A percentile compares a stretch with the other conserved stretches of the same genome.
Evolutionary conservation across 2,797 vertebrate genomes (phyloP).

Genomic region (Falco concolor): DNA sequence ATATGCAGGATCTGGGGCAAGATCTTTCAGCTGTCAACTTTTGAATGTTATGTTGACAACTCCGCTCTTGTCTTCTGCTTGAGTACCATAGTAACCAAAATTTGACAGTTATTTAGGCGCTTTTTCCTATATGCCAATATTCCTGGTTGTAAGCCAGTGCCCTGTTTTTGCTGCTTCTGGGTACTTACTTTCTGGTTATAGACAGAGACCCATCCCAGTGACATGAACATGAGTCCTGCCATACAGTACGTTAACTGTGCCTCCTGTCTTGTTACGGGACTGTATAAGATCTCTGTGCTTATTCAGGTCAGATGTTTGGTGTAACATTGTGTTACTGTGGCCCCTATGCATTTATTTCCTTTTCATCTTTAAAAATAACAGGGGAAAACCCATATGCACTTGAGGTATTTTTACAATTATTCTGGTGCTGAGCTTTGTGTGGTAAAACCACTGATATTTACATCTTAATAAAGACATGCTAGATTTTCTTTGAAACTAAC

Average conservation of each 20-base stretch:
- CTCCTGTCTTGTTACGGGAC: background rate
- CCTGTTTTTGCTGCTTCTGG: background rate
- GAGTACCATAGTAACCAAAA: background rate
- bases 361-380: background rate
- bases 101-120: background rate
- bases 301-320: background rate
- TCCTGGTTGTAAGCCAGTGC: background rate
- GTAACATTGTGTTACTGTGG: background rate
- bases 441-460: background rate
- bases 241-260: background rate
- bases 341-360: background rate
- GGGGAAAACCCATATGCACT: background rate
- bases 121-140: background rate
- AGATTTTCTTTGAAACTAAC: background rate
- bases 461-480: background rate
- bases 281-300: background rate
- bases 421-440: background rate
- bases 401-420: background rate
- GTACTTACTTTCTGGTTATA: background rate
- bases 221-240: background rate
- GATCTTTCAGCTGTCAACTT: background rate
- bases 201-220: background rate
- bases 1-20: background rate
- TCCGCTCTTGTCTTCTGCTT: background rate
- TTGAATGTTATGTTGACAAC: background rate